Percentiles rank a stretch among this genome's conserved stretches.
These are phyloP conservation scores for Panagrolaimus sp. DNA, from an alignment of 1,140 invertebrate species.

Conservation along the genomic window DNA sequence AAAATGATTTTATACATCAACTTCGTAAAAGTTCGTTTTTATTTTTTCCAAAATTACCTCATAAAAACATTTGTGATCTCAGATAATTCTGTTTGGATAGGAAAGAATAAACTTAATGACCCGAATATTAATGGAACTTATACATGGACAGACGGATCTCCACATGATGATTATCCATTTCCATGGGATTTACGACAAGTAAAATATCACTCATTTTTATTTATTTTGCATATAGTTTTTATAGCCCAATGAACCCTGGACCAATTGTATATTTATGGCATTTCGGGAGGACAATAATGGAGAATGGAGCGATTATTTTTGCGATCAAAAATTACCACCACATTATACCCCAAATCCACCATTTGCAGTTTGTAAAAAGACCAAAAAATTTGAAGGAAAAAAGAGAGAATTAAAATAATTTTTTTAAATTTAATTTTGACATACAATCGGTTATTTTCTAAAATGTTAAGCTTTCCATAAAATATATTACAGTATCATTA, in stretches of 20 bases:
- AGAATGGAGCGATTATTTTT: slow-evolving; percentile 8
- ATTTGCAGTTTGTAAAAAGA: not conserved
- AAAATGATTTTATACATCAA: not conserved
- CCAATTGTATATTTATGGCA: slow-evolving; percentile 1
- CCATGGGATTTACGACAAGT: not conserved
- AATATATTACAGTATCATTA: too few species aligned
- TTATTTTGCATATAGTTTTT: too few species aligned
- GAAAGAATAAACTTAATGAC: not conserved
- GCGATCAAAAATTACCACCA: not conserved
- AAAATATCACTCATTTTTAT: too few species aligned
- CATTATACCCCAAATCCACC: not conserved
- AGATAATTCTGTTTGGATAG: not conserved
- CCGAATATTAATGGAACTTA: not conserved
- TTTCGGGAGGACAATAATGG: not conserved
- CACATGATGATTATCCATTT: not conserved
- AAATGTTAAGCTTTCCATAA: too few species aligned
- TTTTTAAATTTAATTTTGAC: not conserved
- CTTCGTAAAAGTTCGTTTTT: not conserved
- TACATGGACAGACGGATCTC: not conserved
- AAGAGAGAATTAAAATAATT: not conserved
- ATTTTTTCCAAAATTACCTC: not conserved
- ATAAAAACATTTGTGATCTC: slow-evolving; percentile 1
- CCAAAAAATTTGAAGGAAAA: not conserved
- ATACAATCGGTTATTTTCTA: too few species aligned
- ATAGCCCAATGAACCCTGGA: slow-evolving; percentile 2